Percentiles rank a stretch among this genome's conserved stretches.
phyloP scores from a whole-genome alignment of 2,888 invertebrate species.

The Lepidocyrtinus sp. region DNA sequence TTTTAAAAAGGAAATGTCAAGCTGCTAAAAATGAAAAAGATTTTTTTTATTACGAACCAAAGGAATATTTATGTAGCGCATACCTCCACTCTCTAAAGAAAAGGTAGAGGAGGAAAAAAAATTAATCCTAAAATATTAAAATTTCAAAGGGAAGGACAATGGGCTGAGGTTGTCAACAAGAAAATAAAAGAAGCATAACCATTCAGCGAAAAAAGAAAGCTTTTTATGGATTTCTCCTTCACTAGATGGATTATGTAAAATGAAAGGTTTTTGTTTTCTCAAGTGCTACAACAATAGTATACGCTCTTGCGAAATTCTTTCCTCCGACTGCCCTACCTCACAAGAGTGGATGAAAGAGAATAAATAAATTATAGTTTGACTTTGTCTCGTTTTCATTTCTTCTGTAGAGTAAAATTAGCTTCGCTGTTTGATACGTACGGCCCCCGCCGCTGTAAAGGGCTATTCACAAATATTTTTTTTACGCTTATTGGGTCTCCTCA shows the following conservation, averaged over 20 bases:
- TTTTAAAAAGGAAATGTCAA: background rate
- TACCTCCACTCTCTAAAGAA: background rate
- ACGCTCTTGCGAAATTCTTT: background rate
- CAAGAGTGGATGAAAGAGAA: background rate
- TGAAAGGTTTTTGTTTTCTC: background rate
- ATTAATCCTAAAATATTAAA: background rate
- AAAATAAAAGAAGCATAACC: background rate
- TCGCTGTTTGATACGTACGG: too few species aligned
- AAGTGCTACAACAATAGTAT: background rate
- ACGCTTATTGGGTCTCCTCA: too few species aligned
- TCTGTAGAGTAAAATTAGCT: background rate
- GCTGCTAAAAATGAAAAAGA: background rate
- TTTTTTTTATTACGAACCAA: background rate
- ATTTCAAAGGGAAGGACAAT: background rate
- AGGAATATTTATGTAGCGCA: background rate
- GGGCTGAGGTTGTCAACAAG: background rate
- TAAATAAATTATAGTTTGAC: background rate
- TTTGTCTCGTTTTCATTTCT: background rate
- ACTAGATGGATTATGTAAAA: background rate
- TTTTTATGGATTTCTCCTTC: background rate
- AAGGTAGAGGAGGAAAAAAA: background rate
- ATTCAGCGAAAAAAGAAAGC: background rate
- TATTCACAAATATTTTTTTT: too few species aligned
- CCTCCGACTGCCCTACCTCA: background rate
- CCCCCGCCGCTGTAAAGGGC: too few species aligned